Percentiles rank a stretch among this genome's conserved stretches.
phyloP scores from a whole-genome alignment of 1,140 invertebrate species.

The Probaryconus sp. region DNA sequence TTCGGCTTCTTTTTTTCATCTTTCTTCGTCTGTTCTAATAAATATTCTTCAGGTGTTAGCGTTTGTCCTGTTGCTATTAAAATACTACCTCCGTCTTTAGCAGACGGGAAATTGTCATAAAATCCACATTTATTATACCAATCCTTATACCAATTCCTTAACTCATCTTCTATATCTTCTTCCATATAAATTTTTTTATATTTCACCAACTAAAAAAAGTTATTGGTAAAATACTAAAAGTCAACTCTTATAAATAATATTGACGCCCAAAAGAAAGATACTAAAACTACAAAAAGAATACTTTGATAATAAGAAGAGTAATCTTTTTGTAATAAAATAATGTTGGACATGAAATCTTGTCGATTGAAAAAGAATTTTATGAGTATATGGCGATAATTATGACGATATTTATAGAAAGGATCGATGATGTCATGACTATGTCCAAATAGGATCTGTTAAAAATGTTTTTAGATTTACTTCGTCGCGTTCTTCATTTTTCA shows the following conservation, averaged over 20 bases:
- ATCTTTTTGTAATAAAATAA: too few species aligned
- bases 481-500: slow-evolving; percentile 79
- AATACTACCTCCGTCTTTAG: slow-evolving; percentile 78
- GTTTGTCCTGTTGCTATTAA: slow-evolving; percentile 79
- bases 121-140: slow-evolving; percentile 79
- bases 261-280: slow-evolving; percentile 2
- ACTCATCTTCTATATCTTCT: slow-evolving; percentile 84
- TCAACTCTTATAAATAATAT: background rate
- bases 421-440: too few species aligned
- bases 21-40: slow-evolving; percentile 58
- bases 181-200: slow-evolving; percentile 80
- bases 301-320: too few species aligned
- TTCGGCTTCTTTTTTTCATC: slow-evolving; percentile 25
- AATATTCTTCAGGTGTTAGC: slow-evolving; percentile 78
- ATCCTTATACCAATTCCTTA: slow-evolving; percentile 82
- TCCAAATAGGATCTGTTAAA: too few species aligned
- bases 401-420: too few species aligned
- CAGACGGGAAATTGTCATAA: slow-evolving; percentile 79
- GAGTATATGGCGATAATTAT: too few species aligned
- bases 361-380: too few species aligned
- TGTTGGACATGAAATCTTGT: too few species aligned
- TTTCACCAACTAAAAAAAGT: slow-evolving; percentile 69
- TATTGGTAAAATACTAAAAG: background rate
- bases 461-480: slow-evolving; percentile 77
- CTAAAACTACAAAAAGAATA: background rate